These are phyloP conservation scores for Brachyistius frenatus DNA, from an alignment of 2,113 vertebrate genomes.

Conservation along the genomic window DNA sequence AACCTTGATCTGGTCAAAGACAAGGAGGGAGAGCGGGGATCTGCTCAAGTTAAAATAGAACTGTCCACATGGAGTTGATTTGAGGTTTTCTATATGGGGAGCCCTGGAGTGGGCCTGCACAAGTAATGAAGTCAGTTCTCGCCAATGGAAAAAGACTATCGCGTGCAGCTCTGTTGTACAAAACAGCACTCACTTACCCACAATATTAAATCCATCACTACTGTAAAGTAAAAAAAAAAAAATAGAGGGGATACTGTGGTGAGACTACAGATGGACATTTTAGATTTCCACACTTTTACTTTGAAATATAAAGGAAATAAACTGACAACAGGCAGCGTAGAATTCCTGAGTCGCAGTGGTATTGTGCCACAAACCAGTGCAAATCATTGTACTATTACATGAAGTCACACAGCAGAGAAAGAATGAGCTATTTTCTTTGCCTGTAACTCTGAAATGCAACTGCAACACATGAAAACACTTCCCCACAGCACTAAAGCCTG, in stretches of 20 bases:
- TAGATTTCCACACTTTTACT: not conserved
- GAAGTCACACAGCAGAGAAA: not conserved
- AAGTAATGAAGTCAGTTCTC: conserved; percentile 63
- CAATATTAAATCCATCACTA: conserved; percentile 65
- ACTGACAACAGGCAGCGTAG: conserved; percentile 1
- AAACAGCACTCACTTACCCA: conserved; percentile 50
- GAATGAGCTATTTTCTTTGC: not conserved
- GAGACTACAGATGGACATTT: conserved; percentile 13
- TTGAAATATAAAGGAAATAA: conserved; percentile 26
- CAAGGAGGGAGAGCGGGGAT: conserved; percentile 64
- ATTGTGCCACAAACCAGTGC: not conserved
- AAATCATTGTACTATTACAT: not conserved
- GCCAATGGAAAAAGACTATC: conserved; percentile 61
- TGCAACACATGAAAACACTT: not conserved
- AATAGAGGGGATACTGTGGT: conserved; percentile 7
- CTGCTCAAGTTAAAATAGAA: conserved; percentile 78
- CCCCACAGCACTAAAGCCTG: not conserved
- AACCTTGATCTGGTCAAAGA: conserved; percentile 81
- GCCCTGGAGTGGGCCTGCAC: conserved; percentile 60
- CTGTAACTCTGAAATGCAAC: conserved; percentile 3
- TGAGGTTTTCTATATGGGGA: conserved; percentile 81
- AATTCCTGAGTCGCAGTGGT: not conserved
- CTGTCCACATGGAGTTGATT: conserved; percentile 82
- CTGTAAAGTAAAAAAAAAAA: conserved; percentile 44
- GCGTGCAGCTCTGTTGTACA: conserved; percentile 61